Base-by-base conservation (phyloP, 2,797 vertebrate species). In the Brachyalestes nurse region DNA sequence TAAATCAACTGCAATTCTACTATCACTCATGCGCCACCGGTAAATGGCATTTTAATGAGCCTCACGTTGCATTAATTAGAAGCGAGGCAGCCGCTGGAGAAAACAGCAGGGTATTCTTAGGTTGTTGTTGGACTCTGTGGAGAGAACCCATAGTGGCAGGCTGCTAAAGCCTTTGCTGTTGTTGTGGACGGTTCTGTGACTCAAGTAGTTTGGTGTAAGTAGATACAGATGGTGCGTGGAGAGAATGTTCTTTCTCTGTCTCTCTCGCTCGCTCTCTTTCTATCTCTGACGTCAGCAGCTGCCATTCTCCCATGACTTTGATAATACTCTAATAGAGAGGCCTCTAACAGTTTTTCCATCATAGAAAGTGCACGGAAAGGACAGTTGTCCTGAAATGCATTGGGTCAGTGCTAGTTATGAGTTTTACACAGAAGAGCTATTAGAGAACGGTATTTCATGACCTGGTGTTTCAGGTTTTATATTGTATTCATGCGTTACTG, bases 11-110 rank as follows among this genome's bases (percentile, higher is more conserved):
- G n/a, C 72, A 77, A 13, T 70, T 84, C 65, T 72, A 78, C 85
- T 84, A 85, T 80, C 85, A 84, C 82, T 89, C 83, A 85, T 83
- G 85, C 77, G 13, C 77, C 53, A 64, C 80, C 72, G 60, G 80
- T 87, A 88, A 80, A 88, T 82, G 82, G 78, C 70, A 74, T 86
- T 87, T 90, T 84, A 90, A 90, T 85, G 85, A 91, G 79, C 57
- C n/a, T 81, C 78, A 74, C 70, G 34, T 82, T 79, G 58, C 57
- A 86, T 80, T 88, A 88, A 91, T 92, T 89, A 87, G 75, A 42
- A 62, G 57, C 19, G 81, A 84, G 58, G 80, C 25, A 38, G 79
- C 23, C 72, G 65, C 42, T 67, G 62, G 58, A 45, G 73, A 45
- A 85, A 80, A 58, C 80, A 66, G 84, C 66, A 66, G 79, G 75